phyloP scores from a whole-genome alignment of 2,797 vertebrate genomes.

The Vultur gryphus region DNA sequence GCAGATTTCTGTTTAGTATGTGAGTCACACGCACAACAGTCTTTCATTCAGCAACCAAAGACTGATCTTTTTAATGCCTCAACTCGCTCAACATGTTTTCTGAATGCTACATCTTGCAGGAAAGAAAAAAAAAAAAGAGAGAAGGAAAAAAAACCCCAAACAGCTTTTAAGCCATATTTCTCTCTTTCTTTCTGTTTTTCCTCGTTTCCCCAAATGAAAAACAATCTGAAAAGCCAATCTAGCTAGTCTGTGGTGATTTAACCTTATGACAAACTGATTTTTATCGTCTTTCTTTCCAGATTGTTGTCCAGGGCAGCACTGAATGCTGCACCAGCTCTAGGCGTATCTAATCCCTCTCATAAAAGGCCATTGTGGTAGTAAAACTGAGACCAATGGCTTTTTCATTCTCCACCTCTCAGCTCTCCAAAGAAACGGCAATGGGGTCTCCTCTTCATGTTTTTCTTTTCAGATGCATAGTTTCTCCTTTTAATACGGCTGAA shows the following conservation, averaged over 20 bases:
- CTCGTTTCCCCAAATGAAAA: conserved; percentile 53
- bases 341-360: conserved; percentile 76
- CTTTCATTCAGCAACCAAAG: conserved; percentile 80
- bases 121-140: background rate
- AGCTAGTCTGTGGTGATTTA: conserved; percentile 70
- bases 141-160: background rate
- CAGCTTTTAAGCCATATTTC: conserved; percentile 57
- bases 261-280: conserved; percentile 72
- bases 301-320: conserved; percentile 50
- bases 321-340: conserved; percentile 68
- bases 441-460: conserved; percentile 65
- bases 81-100: conserved; percentile 77
- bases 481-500: conserved; percentile 64
- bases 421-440: conserved; percentile 67
- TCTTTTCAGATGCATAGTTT: conserved; percentile 72
- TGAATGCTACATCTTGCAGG: conserved; percentile 71
- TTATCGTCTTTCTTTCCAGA: conserved; percentile 68
- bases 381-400: conserved; percentile 78
- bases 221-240: conserved; percentile 70
- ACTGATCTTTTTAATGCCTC: conserved; percentile 83
- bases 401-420: conserved; percentile 71
- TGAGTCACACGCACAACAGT: conserved; percentile 79
- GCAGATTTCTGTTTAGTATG: conserved; percentile 82
- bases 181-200: conserved; percentile 21
- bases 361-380: conserved; percentile 76